Evolutionary conservation across 2,888 invertebrate species (phyloP).

Genomic region (Yponomeuta plumbellus): DNA sequence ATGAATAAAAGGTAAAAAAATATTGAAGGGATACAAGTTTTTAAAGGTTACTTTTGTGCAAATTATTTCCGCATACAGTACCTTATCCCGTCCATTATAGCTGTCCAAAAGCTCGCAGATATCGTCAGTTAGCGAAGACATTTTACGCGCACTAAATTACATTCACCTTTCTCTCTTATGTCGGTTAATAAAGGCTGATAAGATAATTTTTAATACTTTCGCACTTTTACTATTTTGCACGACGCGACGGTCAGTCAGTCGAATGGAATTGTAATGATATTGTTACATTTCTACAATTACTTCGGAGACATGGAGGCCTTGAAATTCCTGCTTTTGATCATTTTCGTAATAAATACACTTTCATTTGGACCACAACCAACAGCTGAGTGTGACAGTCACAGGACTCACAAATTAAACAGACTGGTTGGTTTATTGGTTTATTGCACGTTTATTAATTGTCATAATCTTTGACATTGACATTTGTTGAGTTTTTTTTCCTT

Average conservation of each 20-base stretch:
- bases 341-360: neutral
- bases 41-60: slow-evolving; percentile 9
- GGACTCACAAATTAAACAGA: too few relatives aligned
- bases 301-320: slow-evolving; percentile 3
- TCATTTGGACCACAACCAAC: neutral
- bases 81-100: slow-evolving; percentile 92
- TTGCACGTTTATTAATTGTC: too few relatives aligned
- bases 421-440: too few relatives aligned
- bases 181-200: slow-evolving; percentile 15
- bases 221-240: neutral
- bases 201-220: neutral
- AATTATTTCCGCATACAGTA: slow-evolving; percentile 42
- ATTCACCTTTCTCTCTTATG: slow-evolving; percentile 5
- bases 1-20: slow-evolving; percentile 13
- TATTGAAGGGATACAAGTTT: neutral
- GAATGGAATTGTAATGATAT: neutral
- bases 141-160: slow-evolving; percentile 27
- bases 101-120: slow-evolving; percentile 85
- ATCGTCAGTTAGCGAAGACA: slow-evolving; percentile 68
- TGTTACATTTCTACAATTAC: slow-evolving; percentile 8
- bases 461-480: too few relatives aligned
- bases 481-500: too few relatives aligned
- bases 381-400: neutral
- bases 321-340: neutral
- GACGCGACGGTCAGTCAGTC: neutral